Evolutionary conservation across 2,888 invertebrate genomes (phyloP).

Genomic region (Drymonia ruficornis): DNA sequence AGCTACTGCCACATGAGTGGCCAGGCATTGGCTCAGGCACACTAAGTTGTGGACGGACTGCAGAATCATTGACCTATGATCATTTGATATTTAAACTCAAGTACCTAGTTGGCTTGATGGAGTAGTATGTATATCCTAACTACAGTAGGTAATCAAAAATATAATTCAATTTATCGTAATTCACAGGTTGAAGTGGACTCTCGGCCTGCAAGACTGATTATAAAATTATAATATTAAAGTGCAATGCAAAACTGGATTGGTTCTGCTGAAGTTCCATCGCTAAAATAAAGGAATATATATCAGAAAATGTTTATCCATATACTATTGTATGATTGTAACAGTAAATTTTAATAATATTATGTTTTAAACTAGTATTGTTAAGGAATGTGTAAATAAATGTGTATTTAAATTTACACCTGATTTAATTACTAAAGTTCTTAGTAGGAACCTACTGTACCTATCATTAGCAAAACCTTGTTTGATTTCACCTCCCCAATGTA

Average conservation of each 20-base stretch:
- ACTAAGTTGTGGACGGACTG: too few species aligned
- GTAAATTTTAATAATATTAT: conserved; percentile 8
- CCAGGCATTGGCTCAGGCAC: too few species aligned
- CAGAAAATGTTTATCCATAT: not conserved
- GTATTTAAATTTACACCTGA: not conserved
- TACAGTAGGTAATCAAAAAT: too few species aligned
- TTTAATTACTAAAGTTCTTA: too few species aligned
- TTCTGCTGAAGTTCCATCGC: not conserved
- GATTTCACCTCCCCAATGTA: too few species aligned
- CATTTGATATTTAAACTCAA: too few species aligned
- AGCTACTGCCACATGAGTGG: too few species aligned
- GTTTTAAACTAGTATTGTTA: conserved; percentile 5
- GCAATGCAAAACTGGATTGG: not conserved
- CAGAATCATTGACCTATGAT: too few species aligned
- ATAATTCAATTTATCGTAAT: not conserved
- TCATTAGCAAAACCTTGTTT: too few species aligned
- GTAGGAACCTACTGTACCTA: too few species aligned
- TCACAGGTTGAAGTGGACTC: not conserved
- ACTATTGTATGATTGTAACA: conserved; percentile 4
- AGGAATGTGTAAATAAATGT: conserved; percentile 28
- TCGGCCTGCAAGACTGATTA: conserved; percentile 15
- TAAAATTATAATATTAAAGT: not conserved
- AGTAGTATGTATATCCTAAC: too few species aligned
- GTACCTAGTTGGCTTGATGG: too few species aligned
- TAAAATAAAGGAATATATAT: not conserved